Percentiles rank a stretch among this genome's conserved stretches.
These are phyloP conservation scores for Oscheius myriophilus DNA, from an alignment of 2,888 invertebrate genomes.

Conservation along the genomic window DNA sequence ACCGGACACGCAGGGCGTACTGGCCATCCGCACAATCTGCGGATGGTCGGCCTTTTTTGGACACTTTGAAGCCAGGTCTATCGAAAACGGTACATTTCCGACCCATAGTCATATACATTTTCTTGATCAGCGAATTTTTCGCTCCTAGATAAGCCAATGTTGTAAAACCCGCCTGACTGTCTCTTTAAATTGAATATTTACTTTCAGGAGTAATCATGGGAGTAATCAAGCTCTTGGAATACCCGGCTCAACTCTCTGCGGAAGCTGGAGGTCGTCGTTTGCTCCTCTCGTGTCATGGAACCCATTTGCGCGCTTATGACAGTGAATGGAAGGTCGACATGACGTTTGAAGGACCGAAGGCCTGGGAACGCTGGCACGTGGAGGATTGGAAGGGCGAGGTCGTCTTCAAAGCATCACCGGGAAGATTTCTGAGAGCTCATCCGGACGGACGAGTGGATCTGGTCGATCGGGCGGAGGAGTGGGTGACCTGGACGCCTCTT, in stretches of 20 bases:
- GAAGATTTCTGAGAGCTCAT: constrained; percentile 9
- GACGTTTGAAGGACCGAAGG: constrained; percentile 14
- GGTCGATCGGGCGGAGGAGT: not conserved
- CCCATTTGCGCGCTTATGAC: constrained; percentile 21
- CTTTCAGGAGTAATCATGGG: no score
- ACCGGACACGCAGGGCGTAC: no score
- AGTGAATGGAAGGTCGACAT: constrained; percentile 18
- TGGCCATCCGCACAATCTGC: no score
- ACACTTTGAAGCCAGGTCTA: no score
- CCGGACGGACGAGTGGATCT: constrained; percentile 10
- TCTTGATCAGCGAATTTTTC: no score
- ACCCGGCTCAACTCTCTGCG: not conserved
- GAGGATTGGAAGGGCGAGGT: constrained; percentile 34
- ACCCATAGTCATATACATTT: no score
- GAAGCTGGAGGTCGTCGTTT: constrained; percentile 8
- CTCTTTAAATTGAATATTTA: no score
- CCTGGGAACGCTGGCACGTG: constrained; percentile 34
- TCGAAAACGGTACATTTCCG: no score
- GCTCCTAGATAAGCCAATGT: no score
- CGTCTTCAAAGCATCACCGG: constrained; percentile 32
- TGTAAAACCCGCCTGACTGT: no score
- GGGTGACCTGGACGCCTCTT: constrained; percentile 34
- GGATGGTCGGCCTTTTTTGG: no score
- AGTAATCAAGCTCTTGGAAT: no score
- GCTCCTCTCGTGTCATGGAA: constrained; percentile 8